Conservation (phyloP, 2,113 vertebrate species). For the Tichodroma muraria region DNA sequence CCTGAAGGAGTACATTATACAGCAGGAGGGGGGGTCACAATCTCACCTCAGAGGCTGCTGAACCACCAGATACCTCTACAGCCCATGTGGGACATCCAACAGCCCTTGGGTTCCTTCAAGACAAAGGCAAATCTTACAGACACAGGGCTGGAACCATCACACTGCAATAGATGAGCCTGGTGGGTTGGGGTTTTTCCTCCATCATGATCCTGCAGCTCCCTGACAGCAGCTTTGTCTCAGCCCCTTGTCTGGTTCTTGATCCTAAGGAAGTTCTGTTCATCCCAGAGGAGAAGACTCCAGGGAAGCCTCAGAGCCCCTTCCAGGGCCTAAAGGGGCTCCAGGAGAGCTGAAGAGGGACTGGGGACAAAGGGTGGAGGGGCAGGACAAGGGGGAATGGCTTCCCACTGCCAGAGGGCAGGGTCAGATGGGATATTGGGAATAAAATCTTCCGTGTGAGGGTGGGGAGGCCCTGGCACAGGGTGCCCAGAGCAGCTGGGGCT, state of each 20-base stretch:
- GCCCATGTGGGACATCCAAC: slow-evolving; percentile 42
- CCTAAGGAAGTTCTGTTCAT: background rate
- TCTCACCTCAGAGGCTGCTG: slow-evolving; percentile 61
- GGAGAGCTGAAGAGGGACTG: background rate
- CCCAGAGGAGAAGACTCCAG: background rate
- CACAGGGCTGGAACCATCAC: background rate
- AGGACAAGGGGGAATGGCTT: background rate
- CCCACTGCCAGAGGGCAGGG: background rate
- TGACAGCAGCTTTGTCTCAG: background rate
- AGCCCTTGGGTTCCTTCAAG: slow-evolving; percentile 55
- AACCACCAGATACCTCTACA: slow-evolving; percentile 54
- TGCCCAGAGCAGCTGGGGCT: background rate
- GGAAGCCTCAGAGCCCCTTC: background rate
- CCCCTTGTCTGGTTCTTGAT: background rate
- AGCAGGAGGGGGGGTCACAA: slow-evolving; percentile 52
- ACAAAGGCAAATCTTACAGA: slow-evolving; percentile 65
- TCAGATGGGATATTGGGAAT: rapidly evolving
- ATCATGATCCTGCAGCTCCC: background rate
- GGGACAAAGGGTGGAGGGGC: background rate
- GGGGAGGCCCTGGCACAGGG: background rate
- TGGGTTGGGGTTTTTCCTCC: background rate
- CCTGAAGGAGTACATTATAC: slow-evolving; percentile 55
- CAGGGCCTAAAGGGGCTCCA: background rate
- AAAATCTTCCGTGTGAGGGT: rapidly evolving
- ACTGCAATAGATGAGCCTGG: background rate